Evolutionary conservation across 2,797 vertebrate genomes (phyloP), one percentile per base, ranked within the genome.

Genomic region (Anisognathus igniventris): DNA sequence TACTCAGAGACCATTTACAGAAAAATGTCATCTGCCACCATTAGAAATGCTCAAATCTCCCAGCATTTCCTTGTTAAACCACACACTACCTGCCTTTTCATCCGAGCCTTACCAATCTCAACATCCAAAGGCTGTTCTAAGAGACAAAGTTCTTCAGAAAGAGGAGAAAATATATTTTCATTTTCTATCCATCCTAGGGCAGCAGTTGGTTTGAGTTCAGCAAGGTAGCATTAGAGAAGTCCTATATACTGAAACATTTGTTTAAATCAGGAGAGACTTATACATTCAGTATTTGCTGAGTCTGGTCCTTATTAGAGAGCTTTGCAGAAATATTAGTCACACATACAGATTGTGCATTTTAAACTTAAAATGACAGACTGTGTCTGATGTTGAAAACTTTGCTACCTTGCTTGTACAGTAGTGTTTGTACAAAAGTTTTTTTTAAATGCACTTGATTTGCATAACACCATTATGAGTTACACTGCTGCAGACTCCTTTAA

Each of bases 401-500:
- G 58, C 56, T 85, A 61, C 53, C 14, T 90, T 56, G 65, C 54
- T 65, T 57, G 39, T 72, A 50, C 47, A 74, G 51, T 78, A 83
- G 93, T 68, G 66, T 79, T 91, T 53, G 15, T 88, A 40, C 31
- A 65, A 17, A 94, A 86, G 65, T 91, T 92, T 89, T 90, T 93
- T 62, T 37, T 12, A 65, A 88, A 94, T 92, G 74, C 48, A 30
- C 35, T 64, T 82, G 33, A 96, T 92, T 96, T 94, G 93, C 95
- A 92, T 88, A 95, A 93, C 85, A 51, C 58, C 53, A 39, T 89
- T 94, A 89, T 37, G 78, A 95, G 84, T 67, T 87, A 90, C 44
- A 50, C 81, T 88, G 57, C 68, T 10, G 6, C 94, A 95, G 73
- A 85, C 64, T 88, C 95, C 92, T 93, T 95, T 95, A 96, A 79